Percentiles rank a stretch among this genome's conserved stretches.
These are phyloP conservation scores for Petromus typicus DNA, from an alignment of 2,113 vertebrate species.

Conservation along the genomic window DNA sequence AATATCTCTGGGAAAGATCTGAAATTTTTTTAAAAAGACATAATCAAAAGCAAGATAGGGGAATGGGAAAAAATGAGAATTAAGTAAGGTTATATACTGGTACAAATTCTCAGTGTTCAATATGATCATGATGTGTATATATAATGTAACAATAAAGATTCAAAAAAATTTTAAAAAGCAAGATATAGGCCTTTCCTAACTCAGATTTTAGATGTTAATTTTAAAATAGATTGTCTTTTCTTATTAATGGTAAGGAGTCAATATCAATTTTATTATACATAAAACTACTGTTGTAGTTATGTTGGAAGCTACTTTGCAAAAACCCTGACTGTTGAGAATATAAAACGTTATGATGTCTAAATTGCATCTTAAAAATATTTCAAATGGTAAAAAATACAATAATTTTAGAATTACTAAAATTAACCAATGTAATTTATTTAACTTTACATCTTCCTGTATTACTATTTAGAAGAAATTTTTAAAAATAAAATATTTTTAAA, in stretches of 20 bases:
- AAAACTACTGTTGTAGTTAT: neutral
- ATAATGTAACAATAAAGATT: too few relatives aligned
- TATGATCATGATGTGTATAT: too few relatives aligned
- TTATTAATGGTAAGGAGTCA: neutral
- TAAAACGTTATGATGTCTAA: neutral
- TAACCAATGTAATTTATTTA: neutral
- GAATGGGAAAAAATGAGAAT: too few relatives aligned
- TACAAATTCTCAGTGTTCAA: too few relatives aligned
- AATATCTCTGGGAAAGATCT: neutral
- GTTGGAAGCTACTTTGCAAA: neutral
- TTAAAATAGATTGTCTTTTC: neutral
- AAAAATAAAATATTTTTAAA: neutral
- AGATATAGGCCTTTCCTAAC: neutral
- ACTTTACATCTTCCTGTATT: neutral
- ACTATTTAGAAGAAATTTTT: neutral
- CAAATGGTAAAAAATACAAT: neutral
- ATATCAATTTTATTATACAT: neutral
- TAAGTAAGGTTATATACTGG: too few relatives aligned
- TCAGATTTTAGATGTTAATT: neutral
- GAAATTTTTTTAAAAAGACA: neutral
- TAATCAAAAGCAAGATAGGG: too few relatives aligned
- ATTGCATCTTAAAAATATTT: slow-evolving; percentile 27
- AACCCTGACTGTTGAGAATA: neutral
- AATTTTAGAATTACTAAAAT: neutral
- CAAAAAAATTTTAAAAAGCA: too few relatives aligned